Base-by-base conservation (phyloP, 2,797 vertebrate genomes). In the Chiroxiphia lanceolata region DNA sequence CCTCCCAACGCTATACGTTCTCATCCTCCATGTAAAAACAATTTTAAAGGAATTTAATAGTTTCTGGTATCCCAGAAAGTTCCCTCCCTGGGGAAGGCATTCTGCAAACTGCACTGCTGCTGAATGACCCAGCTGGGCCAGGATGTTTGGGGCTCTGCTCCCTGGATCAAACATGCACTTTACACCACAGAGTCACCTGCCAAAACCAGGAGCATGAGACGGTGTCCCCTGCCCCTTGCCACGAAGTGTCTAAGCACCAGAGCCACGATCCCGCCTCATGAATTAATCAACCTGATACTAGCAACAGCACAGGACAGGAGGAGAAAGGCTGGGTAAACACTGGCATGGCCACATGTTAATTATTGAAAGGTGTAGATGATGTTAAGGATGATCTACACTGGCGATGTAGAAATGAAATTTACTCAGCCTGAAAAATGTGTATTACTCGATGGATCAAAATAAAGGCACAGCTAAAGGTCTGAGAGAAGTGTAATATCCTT, bases 201-300 rank as follows among this genome's bases (percentile, higher is more conserved):
- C 20, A 64, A 70, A 79, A 20, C 2, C 36, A 85, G 67, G 18
- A 63, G 27, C 25, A n/a, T 0, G 0, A 27, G 50, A 19, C 3
- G 0, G 0, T 11, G 48, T 19, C 56, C 69, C n/a, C 50, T 59
- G 42, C 12, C 29, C 53, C 60, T 20, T 31, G 60, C 34, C 1
- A 1, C 16, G 9, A 34, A 23, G 25, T 9, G 12, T 38, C 42
- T 19, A 26, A 79, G 48, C 42, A 33, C 0, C 0, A 0, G 1
- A 90, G 38, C 51, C 29, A 14, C 1, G 5, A 68, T 18, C 23
- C 33, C 11, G 6, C 4, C 31, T 20, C 42, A 57, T 12, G 1
- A 65, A 50, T 63, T 16, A 63, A 74, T 78, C 44, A 91, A 31
- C 42, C 45, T 26, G 15, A 65, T 16, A 38, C 8, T 15, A 45